These are phyloP conservation scores for Thrips palmi DNA, from an alignment of 1,140 invertebrate species.

Conservation along the genomic window DNA sequence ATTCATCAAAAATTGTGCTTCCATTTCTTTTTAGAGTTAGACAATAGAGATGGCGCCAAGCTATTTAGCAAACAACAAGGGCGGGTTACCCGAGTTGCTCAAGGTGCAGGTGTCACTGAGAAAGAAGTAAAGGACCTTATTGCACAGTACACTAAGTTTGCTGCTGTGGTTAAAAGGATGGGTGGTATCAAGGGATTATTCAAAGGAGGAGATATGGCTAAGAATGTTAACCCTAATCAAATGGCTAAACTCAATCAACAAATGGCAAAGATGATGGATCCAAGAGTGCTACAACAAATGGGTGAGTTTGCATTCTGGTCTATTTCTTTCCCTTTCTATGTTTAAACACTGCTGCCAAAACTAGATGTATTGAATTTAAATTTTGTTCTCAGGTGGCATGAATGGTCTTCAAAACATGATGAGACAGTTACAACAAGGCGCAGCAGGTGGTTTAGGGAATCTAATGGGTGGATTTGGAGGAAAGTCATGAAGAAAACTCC, in stretches of 20 bases:
- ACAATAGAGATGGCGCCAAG: conserved; percentile 92
- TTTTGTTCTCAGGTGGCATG: conserved; percentile 55
- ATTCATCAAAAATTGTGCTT: not conserved
- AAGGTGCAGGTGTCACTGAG: conserved; percentile 87
- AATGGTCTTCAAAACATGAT: conserved; percentile 95
- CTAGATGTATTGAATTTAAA: not conserved
- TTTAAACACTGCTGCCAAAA: not conserved
- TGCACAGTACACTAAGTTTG: conserved; percentile 97
- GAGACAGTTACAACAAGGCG: conserved; percentile 86
- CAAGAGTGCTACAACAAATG: conserved; percentile 88
- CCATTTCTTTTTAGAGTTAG: conserved; percentile 46
- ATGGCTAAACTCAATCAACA: conserved; percentile 99
- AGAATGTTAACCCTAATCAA: conserved; percentile 96
- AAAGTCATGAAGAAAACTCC: conserved; percentile 19
- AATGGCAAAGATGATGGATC: conserved; percentile 99
- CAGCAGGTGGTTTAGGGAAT: conserved; percentile 50
- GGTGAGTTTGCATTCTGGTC: conserved; percentile 28
- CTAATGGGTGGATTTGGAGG: conserved; percentile 54
- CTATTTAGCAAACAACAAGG: conserved; percentile 87
- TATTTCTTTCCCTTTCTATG: not conserved
- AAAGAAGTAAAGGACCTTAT: conserved; percentile 96
- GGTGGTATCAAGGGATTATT: conserved; percentile 98
- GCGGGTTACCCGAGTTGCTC: conserved; percentile 71
- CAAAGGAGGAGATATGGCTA: conserved; percentile 94
- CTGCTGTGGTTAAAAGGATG: conserved; percentile 99